A percentile compares a stretch with the other conserved stretches of the same genome.
Evolutionary conservation across 2,888 invertebrate species (phyloP).

Genomic region (Platycheirus albimanus): DNA sequence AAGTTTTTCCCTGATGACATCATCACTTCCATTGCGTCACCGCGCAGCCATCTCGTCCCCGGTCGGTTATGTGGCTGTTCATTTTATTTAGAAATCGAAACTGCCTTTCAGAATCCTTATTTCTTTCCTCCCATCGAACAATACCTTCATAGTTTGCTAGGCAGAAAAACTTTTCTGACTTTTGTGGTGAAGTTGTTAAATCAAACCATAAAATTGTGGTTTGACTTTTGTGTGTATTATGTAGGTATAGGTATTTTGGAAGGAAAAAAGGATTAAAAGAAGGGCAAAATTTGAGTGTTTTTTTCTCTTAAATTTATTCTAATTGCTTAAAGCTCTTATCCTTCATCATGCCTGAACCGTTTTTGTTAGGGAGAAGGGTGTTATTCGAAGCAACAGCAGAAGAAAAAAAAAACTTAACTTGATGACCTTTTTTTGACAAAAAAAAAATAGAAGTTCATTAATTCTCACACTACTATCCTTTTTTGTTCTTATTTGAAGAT

Average conservation of each 20-base stretch:
- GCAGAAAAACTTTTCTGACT: not conserved
- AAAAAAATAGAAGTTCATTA: constrained; percentile 30
- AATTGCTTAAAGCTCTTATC: constrained; percentile 36
- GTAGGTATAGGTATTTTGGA: not conserved
- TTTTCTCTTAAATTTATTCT: constrained; percentile 37
- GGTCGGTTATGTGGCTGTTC: not conserved
- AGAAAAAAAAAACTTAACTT: constrained; percentile 7
- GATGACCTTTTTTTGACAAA: constrained; percentile 9
- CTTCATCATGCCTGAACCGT: constrained; percentile 20
- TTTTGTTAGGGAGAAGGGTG: not conserved
- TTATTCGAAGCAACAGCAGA: too few species aligned
- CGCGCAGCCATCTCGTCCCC: too few species aligned
- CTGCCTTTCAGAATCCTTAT: not conserved
- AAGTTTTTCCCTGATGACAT: not conserved
- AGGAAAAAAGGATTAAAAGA: not conserved
- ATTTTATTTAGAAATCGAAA: constrained; percentile 1
- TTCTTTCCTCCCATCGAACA: not conserved
- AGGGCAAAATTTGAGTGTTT: constrained; percentile 16
- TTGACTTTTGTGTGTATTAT: constrained; percentile 3
- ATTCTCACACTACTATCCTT: constrained; percentile 17
- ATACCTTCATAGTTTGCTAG: not conserved
- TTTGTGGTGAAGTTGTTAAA: not conserved
- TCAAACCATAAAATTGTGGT: constrained; percentile 13
- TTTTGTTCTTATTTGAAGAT: not conserved
- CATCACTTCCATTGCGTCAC: not conserved